Conservation (phyloP, 2,797 vertebrate species). For the Neosilurus mollespiculum region DNA sequence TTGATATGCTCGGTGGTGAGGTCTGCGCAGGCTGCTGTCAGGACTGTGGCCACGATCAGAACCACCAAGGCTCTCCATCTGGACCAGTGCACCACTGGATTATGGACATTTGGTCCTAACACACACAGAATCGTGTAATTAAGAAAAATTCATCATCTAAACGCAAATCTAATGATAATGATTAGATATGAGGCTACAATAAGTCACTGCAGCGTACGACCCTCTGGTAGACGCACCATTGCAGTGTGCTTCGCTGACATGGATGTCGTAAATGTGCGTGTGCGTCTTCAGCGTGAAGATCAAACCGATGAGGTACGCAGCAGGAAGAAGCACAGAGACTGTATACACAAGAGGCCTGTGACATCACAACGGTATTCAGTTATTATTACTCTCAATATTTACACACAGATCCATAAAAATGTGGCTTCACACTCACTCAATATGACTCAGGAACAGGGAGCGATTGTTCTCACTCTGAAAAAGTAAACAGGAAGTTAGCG, state of each 20-base stretch:
- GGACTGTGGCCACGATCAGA: slow-evolving; percentile 76
- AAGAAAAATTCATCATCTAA: neutral
- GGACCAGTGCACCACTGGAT: slow-evolving; percentile 76
- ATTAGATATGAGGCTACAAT: neutral
- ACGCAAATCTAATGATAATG: neutral
- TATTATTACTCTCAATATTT: neutral
- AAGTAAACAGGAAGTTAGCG: neutral
- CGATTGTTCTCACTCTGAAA: slow-evolving; percentile 68
- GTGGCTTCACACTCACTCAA: slow-evolving; percentile 70
- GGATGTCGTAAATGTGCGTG: slow-evolving; percentile 85
- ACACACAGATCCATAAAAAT: neutral
- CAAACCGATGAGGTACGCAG: slow-evolving; percentile 82
- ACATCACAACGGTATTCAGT: neutral
- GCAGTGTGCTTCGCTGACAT: slow-evolving; percentile 73
- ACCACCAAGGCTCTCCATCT: slow-evolving; percentile 75
- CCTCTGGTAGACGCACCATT: slow-evolving; percentile 62
- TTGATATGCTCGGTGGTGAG: slow-evolving; percentile 86
- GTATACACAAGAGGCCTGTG: slow-evolving; percentile 81
- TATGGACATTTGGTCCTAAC: slow-evolving; percentile 55
- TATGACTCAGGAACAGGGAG: slow-evolving; percentile 69
- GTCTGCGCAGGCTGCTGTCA: slow-evolving; percentile 89
- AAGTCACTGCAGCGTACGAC: too few species aligned
- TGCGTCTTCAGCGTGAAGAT: slow-evolving; percentile 87
- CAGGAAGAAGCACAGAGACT: slow-evolving; percentile 77
- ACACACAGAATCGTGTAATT: slow-evolving; percentile 7